Percentiles rank a stretch among this genome's conserved stretches.
These are phyloP conservation scores for Chelonoidis abingdonii DNA, from an alignment of 2,113 vertebrate genomes.

Conservation along the genomic window DNA sequence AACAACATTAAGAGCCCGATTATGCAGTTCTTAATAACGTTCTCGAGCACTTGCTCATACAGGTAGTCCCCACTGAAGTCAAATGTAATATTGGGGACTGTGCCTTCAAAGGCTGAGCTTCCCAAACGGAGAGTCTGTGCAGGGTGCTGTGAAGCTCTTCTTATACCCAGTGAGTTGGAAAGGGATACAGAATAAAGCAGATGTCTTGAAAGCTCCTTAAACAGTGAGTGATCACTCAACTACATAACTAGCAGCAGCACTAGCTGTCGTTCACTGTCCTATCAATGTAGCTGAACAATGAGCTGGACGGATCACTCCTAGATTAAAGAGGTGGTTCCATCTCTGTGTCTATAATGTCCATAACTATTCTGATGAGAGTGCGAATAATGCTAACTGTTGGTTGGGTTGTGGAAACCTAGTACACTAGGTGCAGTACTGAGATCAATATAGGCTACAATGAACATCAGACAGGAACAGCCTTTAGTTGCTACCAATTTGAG, in stretches of 20 bases:
- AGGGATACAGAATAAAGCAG: not conserved
- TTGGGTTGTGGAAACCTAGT: not conserved
- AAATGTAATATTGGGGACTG: not conserved
- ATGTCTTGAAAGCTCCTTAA: not conserved
- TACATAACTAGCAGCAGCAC: not conserved
- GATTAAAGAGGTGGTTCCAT: not conserved
- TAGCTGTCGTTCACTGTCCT: not conserved
- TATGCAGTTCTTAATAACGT: not conserved
- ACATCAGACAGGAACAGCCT: not conserved
- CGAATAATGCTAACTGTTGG: not conserved
- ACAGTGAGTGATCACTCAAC: not conserved
- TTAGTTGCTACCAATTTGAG: not conserved
- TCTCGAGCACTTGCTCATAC: not conserved
- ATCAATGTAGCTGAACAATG: accelerated
- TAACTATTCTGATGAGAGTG: not conserved
- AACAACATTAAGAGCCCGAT: not conserved
- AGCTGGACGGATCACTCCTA: not conserved
- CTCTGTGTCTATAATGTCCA: not conserved
- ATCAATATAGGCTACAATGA: not conserved
- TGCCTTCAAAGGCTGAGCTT: too few relatives aligned
- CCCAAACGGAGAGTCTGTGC: too few relatives aligned
- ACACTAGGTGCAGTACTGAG: not conserved
- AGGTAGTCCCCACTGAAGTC: not conserved
- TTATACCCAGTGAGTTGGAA: too few relatives aligned
- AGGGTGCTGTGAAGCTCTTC: too few relatives aligned